Evolutionary conservation across 2,888 invertebrate species (phyloP), one percentile per base, ranked within the genome.

Genomic region (Notodonta ziczac): DNA sequence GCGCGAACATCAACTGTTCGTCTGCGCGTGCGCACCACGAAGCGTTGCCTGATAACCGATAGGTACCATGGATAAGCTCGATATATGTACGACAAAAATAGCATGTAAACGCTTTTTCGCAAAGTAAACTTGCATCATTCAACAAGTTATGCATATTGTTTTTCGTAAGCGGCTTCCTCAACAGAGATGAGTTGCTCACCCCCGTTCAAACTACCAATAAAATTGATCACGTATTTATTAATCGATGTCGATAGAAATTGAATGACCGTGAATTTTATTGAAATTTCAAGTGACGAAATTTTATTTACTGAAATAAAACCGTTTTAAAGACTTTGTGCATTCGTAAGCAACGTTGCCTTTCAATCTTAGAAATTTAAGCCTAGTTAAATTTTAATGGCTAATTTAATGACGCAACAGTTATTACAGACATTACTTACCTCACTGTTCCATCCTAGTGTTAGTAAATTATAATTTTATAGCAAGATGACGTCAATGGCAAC

Each of bases 1-100:
- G 92, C 88, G 83, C 92, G 88, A 87, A 77, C 92, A 92, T 93
- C 92, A 91, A 93, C 93, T 93, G 92, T 76, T 82, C 84, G 80
- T 83, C 81, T 67, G 76, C 69, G 81, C 83, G 85, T 83, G 72
- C 78, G 85, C 86, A 83, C 81, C 59, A 74, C 76, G 72, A 73
- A 75, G 78, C 73, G 76, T 73, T 80, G 82, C 66, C 82, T 90
- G 91, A 93, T 92, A 91, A 91, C 86, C 86, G 88, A 91, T 89
- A 90, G 82, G 81, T 80, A 70, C 82, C 80, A 74, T 77, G 82
- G 85, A 86, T 87, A 86, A 86, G 80, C 82, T 79, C 76, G 70
- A 74, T 78, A 78, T 82, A 76, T 74, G 78, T 80, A 81, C 80
- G 76, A 82, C 81, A 82, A 82, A 80, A 79, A 82, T 80, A 82